These are phyloP conservation scores for Trachops cirrhosus DNA, from an alignment of 2,797 vertebrate species.

Conservation along the genomic window DNA sequence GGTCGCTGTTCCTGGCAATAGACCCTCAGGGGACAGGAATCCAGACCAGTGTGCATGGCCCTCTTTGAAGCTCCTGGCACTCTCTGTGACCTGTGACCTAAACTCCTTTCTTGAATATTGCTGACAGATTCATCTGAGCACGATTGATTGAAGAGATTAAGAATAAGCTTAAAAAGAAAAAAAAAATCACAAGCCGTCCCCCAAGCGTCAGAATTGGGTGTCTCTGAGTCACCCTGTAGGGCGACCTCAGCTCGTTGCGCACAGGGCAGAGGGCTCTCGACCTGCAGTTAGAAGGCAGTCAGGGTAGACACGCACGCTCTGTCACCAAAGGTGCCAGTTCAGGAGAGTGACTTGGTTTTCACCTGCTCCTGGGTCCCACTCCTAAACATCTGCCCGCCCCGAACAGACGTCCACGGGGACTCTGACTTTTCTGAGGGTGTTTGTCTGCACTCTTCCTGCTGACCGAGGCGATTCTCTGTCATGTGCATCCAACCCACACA, in stretches of 20 bases:
- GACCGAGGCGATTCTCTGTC: not conserved
- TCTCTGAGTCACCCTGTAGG: no score
- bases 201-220: accelerated
- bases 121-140: no score
- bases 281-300: accelerated
- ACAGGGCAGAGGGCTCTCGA: accelerated
- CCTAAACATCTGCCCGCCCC: no score
- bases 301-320: accelerated
- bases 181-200: not conserved
- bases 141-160: accelerated
- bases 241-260: accelerated
- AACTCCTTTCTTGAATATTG: not conserved
- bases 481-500: accelerated
- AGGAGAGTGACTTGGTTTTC: not conserved
- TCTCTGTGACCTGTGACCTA: not conserved
- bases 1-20: accelerated
- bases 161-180: not conserved
- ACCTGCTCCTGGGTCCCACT: accelerated
- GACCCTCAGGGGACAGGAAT: not conserved
- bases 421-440: accelerated
- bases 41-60: no score
- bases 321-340: no score
- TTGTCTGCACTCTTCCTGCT: accelerated
- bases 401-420: accelerated
- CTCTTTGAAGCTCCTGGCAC: not conserved